phyloP scores from a whole-genome alignment of 2,113 vertebrate species.

The Agapornis roseicollis region DNA sequence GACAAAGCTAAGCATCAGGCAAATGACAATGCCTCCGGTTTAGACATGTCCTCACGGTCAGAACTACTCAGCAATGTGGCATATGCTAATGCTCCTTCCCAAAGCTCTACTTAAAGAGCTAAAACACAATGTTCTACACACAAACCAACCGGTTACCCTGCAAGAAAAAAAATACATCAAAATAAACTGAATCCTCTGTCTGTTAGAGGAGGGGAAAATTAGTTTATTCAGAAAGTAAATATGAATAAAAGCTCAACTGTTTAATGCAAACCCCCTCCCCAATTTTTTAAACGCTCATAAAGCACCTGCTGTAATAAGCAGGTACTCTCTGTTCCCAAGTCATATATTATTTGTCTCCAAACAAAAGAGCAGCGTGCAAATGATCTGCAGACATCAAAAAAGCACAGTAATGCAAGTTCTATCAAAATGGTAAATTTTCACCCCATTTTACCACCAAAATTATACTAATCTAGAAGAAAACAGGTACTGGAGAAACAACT shows the following conservation, averaged over 20 bases:
- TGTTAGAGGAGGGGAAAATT: rapidly evolving
- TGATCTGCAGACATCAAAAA: background rate
- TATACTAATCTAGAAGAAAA: background rate
- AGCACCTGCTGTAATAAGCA: background rate
- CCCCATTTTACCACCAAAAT: background rate
- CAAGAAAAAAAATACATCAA: background rate
- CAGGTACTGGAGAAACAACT: background rate
- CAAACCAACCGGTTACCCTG: background rate
- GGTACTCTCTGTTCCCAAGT: background rate
- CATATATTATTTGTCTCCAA: background rate
- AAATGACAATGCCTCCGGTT: background rate
- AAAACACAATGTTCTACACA: background rate
- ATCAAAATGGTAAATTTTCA: background rate
- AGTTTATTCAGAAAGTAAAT: background rate
- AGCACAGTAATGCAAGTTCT: background rate
- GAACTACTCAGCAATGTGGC: background rate
- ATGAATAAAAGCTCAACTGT: background rate
- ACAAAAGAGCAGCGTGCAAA: background rate
- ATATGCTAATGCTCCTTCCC: background rate
- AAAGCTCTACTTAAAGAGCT: background rate
- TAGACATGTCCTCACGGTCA: background rate
- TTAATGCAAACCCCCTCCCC: background rate
- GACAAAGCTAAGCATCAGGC: background rate
- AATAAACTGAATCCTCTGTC: background rate
- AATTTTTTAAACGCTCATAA: background rate